Evolutionary conservation across 1,140 invertebrate genomes (phyloP).

Genomic region (Nixonia krombeini): DNA sequence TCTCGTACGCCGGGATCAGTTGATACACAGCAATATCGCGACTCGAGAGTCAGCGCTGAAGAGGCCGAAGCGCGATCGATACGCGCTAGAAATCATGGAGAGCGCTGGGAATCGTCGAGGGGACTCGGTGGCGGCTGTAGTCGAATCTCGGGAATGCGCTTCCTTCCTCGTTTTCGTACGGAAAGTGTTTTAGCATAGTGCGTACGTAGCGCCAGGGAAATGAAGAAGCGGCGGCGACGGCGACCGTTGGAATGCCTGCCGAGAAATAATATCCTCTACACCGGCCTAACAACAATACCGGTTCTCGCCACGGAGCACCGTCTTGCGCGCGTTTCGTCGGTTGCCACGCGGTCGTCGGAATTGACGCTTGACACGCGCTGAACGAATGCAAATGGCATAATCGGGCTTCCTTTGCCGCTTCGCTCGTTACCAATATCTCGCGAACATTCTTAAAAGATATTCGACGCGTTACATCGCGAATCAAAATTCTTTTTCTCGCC

Average conservation of each 20-base stretch:
- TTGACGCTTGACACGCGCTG: conserved; percentile 44
- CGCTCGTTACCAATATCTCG: no score
- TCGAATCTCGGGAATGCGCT: conserved; percentile 9
- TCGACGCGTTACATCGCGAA: conserved; percentile 19
- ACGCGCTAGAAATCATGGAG: no score
- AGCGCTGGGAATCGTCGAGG: no score
- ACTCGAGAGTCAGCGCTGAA: no score
- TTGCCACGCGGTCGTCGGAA: conserved; percentile 33
- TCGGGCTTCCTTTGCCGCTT: no score
- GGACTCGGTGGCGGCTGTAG: no score
- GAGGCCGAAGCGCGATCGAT: not conserved
- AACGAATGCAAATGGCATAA: no score
- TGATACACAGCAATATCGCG: no score
- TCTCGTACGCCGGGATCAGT: conserved; percentile 45
- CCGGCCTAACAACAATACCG: conserved; percentile 51
- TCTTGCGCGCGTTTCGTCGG: conserved; percentile 41
- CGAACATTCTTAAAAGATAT: no score
- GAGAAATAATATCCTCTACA: conserved; percentile 47
- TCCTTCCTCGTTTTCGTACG: conserved; percentile 34
- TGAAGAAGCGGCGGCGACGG: no score
- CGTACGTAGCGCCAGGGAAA: conserved; percentile 38
- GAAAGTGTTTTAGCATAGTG: conserved; percentile 35
- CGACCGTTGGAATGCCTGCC: conserved; percentile 44
- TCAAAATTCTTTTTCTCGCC: no score
- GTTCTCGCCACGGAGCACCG: conserved; percentile 45